These are phyloP conservation scores for Corynorhinus townsendii DNA, from an alignment of 2,113 vertebrate genomes.

Conservation along the genomic window DNA sequence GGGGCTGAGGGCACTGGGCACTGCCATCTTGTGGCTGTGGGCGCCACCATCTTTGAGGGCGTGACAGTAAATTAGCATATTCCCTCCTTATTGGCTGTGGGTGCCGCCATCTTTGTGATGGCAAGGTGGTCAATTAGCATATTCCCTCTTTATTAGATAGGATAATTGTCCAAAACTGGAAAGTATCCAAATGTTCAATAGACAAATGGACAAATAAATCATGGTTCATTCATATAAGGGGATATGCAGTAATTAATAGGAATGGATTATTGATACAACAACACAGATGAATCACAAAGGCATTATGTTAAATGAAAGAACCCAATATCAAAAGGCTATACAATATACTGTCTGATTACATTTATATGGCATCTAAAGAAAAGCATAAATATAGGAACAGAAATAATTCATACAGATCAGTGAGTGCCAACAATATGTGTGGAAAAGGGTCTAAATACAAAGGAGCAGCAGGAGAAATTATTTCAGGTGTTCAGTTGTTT, in stretches of 20 bases:
- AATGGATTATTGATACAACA: neutral
- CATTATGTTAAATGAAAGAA: neutral
- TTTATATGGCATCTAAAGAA: neutral
- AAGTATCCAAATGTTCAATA: neutral
- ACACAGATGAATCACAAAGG: neutral
- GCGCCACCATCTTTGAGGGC: no score
- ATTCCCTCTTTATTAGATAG: no score
- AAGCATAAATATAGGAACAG: neutral
- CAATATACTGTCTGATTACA: neutral
- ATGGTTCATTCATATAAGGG: neutral
- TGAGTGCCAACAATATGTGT: neutral
- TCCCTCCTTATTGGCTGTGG: no score
- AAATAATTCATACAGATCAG: neutral
- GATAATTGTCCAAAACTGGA: neutral
- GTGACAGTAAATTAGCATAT: no score
- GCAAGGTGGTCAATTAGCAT: no score
- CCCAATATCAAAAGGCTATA: neutral
- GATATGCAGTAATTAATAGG: neutral
- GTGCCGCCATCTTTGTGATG: no score
- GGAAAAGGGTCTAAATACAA: neutral
- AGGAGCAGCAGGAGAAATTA: neutral
- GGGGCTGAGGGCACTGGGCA: no score
- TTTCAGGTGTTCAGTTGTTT: neutral
- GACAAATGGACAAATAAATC: neutral
- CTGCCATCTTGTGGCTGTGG: no score